Percentiles rank a stretch among this genome's conserved stretches.
phyloP scores from a whole-genome alignment of 2,797 vertebrate genomes.

The Australoheros facetus region DNA sequence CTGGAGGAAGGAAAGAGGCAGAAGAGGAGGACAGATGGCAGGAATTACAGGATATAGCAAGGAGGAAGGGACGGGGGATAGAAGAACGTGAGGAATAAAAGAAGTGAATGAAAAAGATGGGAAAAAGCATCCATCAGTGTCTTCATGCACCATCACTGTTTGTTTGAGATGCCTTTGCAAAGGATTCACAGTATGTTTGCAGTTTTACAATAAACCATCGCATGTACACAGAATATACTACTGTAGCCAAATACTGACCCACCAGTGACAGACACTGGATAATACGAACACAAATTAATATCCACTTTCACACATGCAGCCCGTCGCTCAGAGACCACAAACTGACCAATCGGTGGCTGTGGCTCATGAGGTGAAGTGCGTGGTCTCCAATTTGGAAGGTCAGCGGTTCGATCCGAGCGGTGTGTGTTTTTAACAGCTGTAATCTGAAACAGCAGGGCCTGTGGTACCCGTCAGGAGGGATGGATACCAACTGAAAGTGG shows the following conservation, averaged over 20 bases:
- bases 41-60: neutral
- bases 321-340: neutral
- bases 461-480: neutral
- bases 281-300: neutral
- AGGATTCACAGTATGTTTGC: neutral
- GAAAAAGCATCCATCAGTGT: neutral
- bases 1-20: constrained; percentile 65
- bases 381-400: neutral
- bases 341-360: too few relatives aligned
- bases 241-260: neutral
- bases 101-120: neutral
- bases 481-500: neutral
- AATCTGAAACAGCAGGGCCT: neutral
- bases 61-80: neutral
- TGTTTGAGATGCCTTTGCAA: neutral
- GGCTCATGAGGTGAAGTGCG: neutral
- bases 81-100: neutral
- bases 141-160: neutral
- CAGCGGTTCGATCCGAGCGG: neutral
- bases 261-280: neutral
- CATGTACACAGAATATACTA: neutral
- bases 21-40: neutral
- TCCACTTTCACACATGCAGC: neutral
- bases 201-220: neutral
- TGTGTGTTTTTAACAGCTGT: neutral